Evolutionary conservation across 2,113 vertebrate species (phyloP), one percentile per base, ranked within the genome.

Genomic region (Reinhardtius hippoglossoides): DNA sequence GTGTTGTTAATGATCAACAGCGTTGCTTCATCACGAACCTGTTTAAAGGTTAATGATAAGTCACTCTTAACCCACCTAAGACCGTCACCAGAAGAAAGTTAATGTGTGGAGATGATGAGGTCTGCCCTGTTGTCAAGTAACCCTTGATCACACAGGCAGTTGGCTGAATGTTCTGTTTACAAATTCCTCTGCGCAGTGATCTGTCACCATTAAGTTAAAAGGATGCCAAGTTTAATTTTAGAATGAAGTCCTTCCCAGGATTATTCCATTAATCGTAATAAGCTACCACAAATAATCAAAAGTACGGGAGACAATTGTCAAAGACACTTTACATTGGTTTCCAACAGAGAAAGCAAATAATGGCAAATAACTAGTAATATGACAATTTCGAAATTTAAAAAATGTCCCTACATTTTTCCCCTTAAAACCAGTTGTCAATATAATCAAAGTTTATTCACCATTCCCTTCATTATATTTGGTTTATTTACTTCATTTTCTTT

Each of bases 1-100:
- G 50, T 16, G 3, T 3, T 23, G 26, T 78, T 86, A 84, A 83
- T 84, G 48, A 87, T 88, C 81, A 67, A 75, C 76, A 6, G 46
- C 16, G 10, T 55, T 83, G 9, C 14, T 58, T 37, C 9, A 37
- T 62, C 37, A 26, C n/a, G 20, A 4, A 8, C 7, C 59, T 76
- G 87, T 86, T 75, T 75, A 90, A 92, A 89, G 85, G 88, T 90
- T 81, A 80, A 76, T 44, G 84, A 89, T 91, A 81, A 91, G 74
- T 85, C 52, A n/a, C 48, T 57, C 35, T 73, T 75, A 56, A 52
- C 50, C 74, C 13, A 24, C 48, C 24, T 5, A 10, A 71, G 60
- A 21, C 44, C 40, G 12, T 62, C 54, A 23, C 15, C 5, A 35
- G 21, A 67, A 54, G 54, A 73, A 55, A 67, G 23, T 44, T 82